Evolutionary conservation across 2,797 vertebrate species (phyloP).

Genomic region (Lutjanus argentimaculatus): DNA sequence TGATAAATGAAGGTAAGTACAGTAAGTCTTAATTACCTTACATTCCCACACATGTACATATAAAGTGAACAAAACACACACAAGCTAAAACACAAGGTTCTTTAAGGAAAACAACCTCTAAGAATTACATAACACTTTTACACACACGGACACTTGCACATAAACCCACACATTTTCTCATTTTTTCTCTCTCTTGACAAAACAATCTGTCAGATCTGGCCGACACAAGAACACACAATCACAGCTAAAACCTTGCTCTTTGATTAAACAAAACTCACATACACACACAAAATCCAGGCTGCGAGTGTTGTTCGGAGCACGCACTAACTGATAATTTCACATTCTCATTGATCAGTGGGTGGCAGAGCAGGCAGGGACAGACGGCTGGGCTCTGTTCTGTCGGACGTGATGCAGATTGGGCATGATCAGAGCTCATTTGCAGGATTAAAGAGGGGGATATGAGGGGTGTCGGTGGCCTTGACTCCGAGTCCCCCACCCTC

Average conservation of each 20-base stretch:
- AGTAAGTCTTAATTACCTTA: conserved; percentile 20
- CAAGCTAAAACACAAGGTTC: background rate
- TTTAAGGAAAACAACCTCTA: conserved; percentile 12
- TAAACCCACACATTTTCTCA: conserved; percentile 10
- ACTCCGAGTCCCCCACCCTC: conserved; percentile 16
- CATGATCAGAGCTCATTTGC: conserved; percentile 44
- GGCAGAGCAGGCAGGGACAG: conserved; percentile 26
- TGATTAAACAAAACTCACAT: conserved; percentile 10
- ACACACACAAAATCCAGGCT: conserved; percentile 7
- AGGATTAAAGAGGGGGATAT: conserved; percentile 34
- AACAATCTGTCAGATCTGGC: conserved; percentile 49
- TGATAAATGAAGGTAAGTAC: conserved; percentile 21
- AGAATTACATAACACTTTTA: conserved; percentile 26
- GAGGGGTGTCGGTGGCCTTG: background rate
- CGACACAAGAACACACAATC: background rate
- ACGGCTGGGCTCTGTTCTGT: conserved; percentile 22
- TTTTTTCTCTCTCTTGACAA: conserved; percentile 28
- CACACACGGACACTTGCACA: conserved; percentile 10
- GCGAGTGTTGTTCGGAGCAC: background rate
- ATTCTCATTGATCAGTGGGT: conserved; percentile 40
- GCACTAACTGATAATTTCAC: conserved; percentile 18
- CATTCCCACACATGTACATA: conserved; percentile 5
- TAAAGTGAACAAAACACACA: background rate
- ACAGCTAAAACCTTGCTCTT: conserved; percentile 5
- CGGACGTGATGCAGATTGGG: conserved; percentile 5